Conservation (phyloP, 2,888 invertebrate species). For the Perithous albicinctus region DNA sequence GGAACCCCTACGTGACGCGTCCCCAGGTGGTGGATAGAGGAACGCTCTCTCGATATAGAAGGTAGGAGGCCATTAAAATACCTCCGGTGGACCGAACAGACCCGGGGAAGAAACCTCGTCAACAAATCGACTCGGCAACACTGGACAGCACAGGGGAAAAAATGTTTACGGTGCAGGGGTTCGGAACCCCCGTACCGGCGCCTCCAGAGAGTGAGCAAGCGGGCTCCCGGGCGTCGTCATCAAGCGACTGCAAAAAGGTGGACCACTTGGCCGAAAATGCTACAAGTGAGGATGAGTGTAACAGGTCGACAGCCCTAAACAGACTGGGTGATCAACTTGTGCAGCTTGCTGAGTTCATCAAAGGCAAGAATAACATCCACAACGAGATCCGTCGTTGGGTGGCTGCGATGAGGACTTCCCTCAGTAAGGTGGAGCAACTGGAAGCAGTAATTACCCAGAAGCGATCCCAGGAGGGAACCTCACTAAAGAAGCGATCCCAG, state of each 20-base stretch:
- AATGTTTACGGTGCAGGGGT: too few relatives aligned
- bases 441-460: too few relatives aligned
- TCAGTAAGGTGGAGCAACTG: too few relatives aligned
- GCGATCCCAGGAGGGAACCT: too few relatives aligned
- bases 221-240: conserved; percentile 1
- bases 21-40: too few relatives aligned
- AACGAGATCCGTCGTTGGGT: too few relatives aligned
- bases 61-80: background rate
- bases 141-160: background rate
- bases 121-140: background rate
- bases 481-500: too few relatives aligned
- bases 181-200: background rate
- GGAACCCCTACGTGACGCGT: too few relatives aligned
- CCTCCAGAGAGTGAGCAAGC: background rate
- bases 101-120: background rate
- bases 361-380: too few relatives aligned
- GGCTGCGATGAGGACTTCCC: too few relatives aligned
- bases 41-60: too few relatives aligned
- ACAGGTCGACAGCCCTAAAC: background rate
- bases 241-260: conserved; percentile 4
- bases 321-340: background rate
- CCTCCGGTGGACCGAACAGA: background rate
- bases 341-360: too few relatives aligned
- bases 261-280: conserved; percentile 10
- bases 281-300: background rate